Percentiles rank a stretch among this genome's conserved stretches.
These are phyloP conservation scores for Agriopis marginaria DNA, from an alignment of 2,888 invertebrate species.

Conservation along the genomic window DNA sequence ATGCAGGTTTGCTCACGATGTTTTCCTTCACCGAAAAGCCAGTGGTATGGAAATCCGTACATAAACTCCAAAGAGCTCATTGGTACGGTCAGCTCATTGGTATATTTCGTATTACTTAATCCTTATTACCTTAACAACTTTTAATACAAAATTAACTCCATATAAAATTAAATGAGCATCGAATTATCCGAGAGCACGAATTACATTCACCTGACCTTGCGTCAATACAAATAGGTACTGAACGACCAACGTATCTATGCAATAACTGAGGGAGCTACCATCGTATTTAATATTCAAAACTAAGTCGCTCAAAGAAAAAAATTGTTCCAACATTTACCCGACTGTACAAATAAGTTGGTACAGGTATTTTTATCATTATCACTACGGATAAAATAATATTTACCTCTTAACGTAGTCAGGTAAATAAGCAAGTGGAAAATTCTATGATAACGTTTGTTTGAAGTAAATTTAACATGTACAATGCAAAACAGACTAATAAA, in stretches of 20 bases:
- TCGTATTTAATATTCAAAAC: neutral
- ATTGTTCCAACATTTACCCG: neutral
- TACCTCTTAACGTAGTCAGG: slow-evolving; percentile 16
- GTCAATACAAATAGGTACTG: slow-evolving; percentile 8
- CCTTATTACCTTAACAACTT: too few relatives aligned
- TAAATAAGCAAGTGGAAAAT: slow-evolving; percentile 27
- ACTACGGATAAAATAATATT: slow-evolving; percentile 18
- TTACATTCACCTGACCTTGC: slow-evolving; percentile 33
- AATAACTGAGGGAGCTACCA: neutral
- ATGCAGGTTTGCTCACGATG: too few relatives aligned
- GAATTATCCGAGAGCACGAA: neutral
- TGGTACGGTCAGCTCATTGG: too few relatives aligned
- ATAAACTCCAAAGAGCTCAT: too few relatives aligned
- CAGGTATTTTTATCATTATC: slow-evolving; percentile 22
- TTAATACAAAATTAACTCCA: neutral
- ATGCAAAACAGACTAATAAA: neutral
- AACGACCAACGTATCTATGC: neutral
- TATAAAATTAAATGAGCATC: neutral
- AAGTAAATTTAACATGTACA: neutral
- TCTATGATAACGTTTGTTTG: slow-evolving; percentile 14
- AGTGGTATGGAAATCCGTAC: too few relatives aligned
- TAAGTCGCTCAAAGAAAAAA: neutral
- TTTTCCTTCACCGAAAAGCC: too few relatives aligned
- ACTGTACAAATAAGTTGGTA: neutral
- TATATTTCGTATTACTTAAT: too few relatives aligned